A percentile compares a stretch with the other conserved stretches of the same genome.
These are phyloP conservation scores for Parotia lawesii DNA, from an alignment of 2,113 vertebrate species.

Conservation along the genomic window DNA sequence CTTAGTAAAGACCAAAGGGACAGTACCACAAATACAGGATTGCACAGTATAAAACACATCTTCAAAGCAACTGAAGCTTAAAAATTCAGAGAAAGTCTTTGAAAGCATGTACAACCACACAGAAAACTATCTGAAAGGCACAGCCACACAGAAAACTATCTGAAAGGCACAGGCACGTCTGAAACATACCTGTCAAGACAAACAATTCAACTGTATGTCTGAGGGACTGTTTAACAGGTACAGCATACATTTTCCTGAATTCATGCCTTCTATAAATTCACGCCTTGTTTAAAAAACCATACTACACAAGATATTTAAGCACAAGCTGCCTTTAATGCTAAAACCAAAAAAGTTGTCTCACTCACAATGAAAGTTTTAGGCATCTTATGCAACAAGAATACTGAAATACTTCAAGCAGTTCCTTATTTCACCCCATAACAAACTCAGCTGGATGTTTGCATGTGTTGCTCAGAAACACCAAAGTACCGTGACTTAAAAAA, in stretches of 20 bases:
- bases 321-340: neutral
- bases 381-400: neutral
- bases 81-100: neutral
- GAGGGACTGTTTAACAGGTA: neutral
- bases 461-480: neutral
- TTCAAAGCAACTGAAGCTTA: neutral
- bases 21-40: accelerated
- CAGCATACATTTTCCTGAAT: neutral
- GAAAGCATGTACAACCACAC: neutral
- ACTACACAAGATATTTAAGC: neutral
- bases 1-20: neutral
- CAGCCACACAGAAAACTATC: neutral
- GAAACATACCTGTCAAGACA: neutral
- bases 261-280: neutral
- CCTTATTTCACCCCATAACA: neutral
- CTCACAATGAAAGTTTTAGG: neutral
- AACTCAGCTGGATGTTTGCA: neutral
- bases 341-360: neutral
- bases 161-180: neutral
- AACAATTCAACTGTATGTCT: neutral
- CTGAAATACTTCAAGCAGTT: neutral
- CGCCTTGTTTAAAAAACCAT: neutral
- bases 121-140: neutral
- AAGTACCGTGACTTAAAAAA: neutral
- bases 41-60: neutral